phyloP scores from a whole-genome alignment of 2,797 vertebrate genomes.

The Gila robusta region DNA sequence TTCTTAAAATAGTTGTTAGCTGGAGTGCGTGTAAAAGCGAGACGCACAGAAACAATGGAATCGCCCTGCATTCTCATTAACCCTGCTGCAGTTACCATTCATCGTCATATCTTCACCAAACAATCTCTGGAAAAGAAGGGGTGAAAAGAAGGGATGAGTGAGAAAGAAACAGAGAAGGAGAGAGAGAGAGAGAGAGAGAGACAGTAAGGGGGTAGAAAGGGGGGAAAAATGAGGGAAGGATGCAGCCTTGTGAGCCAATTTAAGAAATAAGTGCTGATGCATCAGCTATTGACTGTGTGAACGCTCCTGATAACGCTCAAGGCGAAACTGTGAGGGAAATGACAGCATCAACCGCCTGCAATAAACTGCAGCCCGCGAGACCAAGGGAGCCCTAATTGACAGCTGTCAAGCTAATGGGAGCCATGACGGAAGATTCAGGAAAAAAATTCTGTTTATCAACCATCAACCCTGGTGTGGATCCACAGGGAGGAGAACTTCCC shows the following conservation, averaged over 20 bases:
- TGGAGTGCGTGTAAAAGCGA: slow-evolving; percentile 17
- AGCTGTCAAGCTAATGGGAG: slow-evolving; percentile 97
- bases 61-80: slow-evolving; percentile 73
- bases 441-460: slow-evolving; percentile 87
- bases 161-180: slow-evolving; percentile 57
- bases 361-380: slow-evolving; percentile 95
- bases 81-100: slow-evolving; percentile 84
- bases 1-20: background rate
- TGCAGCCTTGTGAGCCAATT: slow-evolving; percentile 95
- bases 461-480: slow-evolving; percentile 82
- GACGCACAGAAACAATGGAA: slow-evolving; percentile 41
- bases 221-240: slow-evolving; percentile 77
- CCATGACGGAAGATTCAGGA: slow-evolving; percentile 90
- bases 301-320: slow-evolving; percentile 93
- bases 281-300: slow-evolving; percentile 97
- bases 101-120: slow-evolving; percentile 87
- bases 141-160: slow-evolving; percentile 63
- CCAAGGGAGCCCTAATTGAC: slow-evolving; percentile 95
- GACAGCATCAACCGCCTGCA: slow-evolving; percentile 95
- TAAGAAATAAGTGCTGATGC: slow-evolving; percentile 98
- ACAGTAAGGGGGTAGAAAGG: slow-evolving; percentile 58
- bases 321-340: slow-evolving; percentile 95
- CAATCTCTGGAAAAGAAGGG: slow-evolving; percentile 82
- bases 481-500: slow-evolving; percentile 71
- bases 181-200: slow-evolving; percentile 49